Base-by-base conservation (phyloP, 2,888 invertebrate species). In the Heliconius aoede region DNA sequence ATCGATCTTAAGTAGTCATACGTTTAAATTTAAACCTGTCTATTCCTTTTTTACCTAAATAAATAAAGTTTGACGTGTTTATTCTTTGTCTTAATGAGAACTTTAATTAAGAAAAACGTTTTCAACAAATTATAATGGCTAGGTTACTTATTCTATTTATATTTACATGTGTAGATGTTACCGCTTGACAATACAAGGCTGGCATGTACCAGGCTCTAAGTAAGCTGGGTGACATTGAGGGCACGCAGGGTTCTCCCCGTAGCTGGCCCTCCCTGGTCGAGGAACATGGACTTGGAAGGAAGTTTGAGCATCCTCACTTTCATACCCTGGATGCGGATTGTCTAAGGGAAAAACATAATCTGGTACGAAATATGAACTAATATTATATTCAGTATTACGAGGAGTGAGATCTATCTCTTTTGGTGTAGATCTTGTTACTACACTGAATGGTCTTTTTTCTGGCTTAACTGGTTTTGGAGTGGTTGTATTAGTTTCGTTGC, bases 171-270 rank as follows among this genome's bases (percentile, higher is more conserved):
- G 24, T 68, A 46, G 21, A 76, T 74, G 80, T 84, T 94, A 94
- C 89, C 94, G 93, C 76, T 90, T 90, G 32, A 96, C 94, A 68
- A 96, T 94, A 82, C 96, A 96, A 4, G 96, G 96, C 83, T 95
- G 95, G 83, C 96, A 96, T 21, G 95, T 95, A n/a, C 96, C 96
- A 0, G 96, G 95, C 71, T 90, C 89, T 24, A 96, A 86, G 84
- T 95, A 96, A 1, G 95, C 95, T 0, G 96, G 96, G 85, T 96
- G 96, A 83, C 96, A 96, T 80, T 96, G 95, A 0, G 96, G 95
- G 77, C 96, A 96, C 67, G 92, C 90, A 1, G 95, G 95, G 84
- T 95, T 96, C 85, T 96, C 96, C 13, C 95, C 96, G 81, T 92
- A 96, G 83, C 88, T 94, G 74, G 86, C 91, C 82, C 90, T 84